These are phyloP conservation scores for Microhierax caerulescens DNA, from an alignment of 2,797 vertebrate species.

Conservation along the genomic window DNA sequence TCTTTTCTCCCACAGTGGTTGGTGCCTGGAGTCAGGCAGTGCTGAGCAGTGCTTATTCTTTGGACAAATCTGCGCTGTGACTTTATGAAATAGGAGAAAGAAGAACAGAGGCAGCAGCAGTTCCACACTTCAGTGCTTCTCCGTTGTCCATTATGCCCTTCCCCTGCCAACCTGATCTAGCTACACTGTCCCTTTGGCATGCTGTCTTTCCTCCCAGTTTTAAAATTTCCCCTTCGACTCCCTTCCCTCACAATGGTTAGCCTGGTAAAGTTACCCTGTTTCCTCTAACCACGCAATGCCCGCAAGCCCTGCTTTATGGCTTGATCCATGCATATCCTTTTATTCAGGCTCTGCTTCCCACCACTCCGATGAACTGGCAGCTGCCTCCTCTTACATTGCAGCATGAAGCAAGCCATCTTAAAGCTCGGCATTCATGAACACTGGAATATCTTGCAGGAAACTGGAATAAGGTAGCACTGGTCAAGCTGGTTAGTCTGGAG, in stretches of 20 bases:
- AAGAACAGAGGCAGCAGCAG: neutral
- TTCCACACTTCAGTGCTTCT: neutral
- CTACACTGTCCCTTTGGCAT: neutral
- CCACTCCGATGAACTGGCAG: neutral
- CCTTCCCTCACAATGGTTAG: neutral
- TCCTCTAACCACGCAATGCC: neutral
- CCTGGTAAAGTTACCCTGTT: neutral
- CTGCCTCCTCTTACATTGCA: neutral
- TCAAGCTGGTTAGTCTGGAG: neutral
- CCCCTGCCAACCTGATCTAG: neutral
- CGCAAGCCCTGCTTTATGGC: too few relatives aligned
- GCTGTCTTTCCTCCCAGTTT: neutral
- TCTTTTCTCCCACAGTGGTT: neutral
- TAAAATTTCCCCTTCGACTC: neutral
- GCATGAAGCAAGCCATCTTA: neutral
- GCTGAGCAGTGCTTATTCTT: neutral
- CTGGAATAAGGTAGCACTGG: neutral
- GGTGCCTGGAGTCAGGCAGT: neutral
- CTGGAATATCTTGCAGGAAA: neutral
- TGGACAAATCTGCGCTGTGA: neutral
- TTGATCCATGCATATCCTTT: neutral
- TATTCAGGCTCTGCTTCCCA: neutral
- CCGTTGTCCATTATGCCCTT: accelerated
- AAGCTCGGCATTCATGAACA: neutral
- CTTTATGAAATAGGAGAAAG: neutral